Base-by-base conservation (phyloP, 2,888 invertebrate genomes). In the Eupithecia tripunctaria region DNA sequence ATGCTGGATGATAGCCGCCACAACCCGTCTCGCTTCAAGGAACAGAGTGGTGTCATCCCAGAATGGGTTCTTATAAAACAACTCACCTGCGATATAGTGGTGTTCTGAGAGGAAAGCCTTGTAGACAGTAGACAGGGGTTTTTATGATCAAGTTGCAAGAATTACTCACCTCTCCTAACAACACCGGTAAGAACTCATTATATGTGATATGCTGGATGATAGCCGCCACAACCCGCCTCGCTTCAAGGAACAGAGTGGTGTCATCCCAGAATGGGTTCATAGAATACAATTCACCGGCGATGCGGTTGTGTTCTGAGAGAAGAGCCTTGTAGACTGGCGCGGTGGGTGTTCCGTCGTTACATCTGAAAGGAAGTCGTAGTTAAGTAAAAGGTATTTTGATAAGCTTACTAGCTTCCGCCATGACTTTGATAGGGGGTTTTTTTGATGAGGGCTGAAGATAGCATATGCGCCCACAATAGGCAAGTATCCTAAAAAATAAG, bases 131-230 rank as follows among this genome's bases (percentile, higher is more conserved):
- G n/a, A n/a, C n/a, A n/a, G n/a, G n/a, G n/a, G n/a, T n/a, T n/a
- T n/a, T n/a, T n/a, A n/a, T n/a, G n/a, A n/a, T n/a, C n/a, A n/a
- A n/a, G 1, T 15, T 59, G 1, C 27, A 27, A 60, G 25, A 29
- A 4, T 60, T 1, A 38, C 64, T 93, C 88, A 96, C 96, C 94
- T 97, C 95, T 73, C 97, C 97, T 64, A 98, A 88, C 15, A 98
- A 94, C 70, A 96, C 96, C 0, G 97, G 97, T 72, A 98, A 90
- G 89, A 97, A 98, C 87, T 98, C 98, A 82, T 97, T 97, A 86
- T 96, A 96, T 0, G 98, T 98, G 71, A 98, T 96, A 82, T 98
- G 98, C 79, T 98, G 98, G 59, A 98, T 96, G 86, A 97, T 95
- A 0, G 97, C 97, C 0, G 96, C 96, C 15, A 98, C 95, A 15